Conservation (phyloP, 1,140 invertebrate species). For the Cecropterus lyciades region DNA sequence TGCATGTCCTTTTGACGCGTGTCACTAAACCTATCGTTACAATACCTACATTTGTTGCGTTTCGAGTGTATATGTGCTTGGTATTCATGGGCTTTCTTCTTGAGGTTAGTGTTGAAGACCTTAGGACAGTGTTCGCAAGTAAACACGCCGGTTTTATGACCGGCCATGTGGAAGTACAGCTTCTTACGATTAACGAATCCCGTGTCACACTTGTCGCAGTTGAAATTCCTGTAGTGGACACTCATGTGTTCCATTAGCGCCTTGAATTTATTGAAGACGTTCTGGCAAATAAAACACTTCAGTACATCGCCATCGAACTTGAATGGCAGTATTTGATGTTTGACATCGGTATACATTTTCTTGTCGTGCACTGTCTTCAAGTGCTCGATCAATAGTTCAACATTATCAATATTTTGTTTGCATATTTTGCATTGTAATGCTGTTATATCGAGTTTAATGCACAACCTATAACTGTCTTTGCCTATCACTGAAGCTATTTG, state of each 20-base stretch:
- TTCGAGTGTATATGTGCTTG: constrained; percentile 40
- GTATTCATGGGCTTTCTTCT: constrained; percentile 47
- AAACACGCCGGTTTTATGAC: constrained; percentile 46
- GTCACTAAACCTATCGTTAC: constrained; percentile 47
- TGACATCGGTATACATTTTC: constrained; percentile 42
- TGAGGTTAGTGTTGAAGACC: constrained; percentile 40
- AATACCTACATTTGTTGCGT: constrained; percentile 48
- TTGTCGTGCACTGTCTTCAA: constrained; percentile 40
- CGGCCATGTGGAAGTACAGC: constrained; percentile 39
- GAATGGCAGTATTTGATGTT: constrained; percentile 51
- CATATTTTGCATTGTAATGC: constrained; percentile 47
- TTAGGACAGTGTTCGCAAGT: constrained; percentile 48
- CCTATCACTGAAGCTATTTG: constrained; percentile 42
- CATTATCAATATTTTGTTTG: constrained; percentile 23
- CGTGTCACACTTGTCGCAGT: constrained; percentile 58
- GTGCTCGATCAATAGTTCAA: constrained; percentile 45
- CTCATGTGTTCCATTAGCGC: constrained; percentile 60
- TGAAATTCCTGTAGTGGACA: constrained; percentile 56
- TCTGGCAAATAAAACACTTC: constrained; percentile 40
- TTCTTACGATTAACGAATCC: constrained; percentile 51
- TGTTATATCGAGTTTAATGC: constrained; percentile 55
- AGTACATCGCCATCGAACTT: constrained; percentile 45
- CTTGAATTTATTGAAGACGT: constrained; percentile 44
- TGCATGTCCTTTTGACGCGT: constrained; percentile 46
- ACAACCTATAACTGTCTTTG: constrained; percentile 31